Evolutionary conservation across 2,113 vertebrate genomes (phyloP).

Genomic region (Neofelis nebulosa): DNA sequence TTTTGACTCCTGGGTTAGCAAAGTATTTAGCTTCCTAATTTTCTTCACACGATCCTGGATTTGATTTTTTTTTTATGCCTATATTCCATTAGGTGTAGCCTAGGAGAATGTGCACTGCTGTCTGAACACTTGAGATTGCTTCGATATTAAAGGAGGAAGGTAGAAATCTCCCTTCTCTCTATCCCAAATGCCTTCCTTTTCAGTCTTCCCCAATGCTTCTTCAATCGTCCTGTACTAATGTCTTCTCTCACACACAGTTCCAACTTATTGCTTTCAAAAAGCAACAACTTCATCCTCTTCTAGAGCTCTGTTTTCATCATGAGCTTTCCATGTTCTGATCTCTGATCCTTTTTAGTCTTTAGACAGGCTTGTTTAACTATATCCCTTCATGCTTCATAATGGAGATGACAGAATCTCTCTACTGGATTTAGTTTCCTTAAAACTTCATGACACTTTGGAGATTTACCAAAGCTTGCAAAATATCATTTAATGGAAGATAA

Average conservation of each 20-base stretch:
- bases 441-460: background rate
- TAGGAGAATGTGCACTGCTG: background rate
- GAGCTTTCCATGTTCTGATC: background rate
- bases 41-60: background rate
- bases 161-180: background rate
- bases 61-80: background rate
- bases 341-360: background rate
- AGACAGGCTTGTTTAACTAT: background rate
- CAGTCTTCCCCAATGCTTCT: background rate
- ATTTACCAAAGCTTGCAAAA: slow-evolving; percentile 10
- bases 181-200: background rate
- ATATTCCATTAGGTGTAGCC: background rate
- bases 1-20: background rate
- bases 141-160: background rate
- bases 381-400: background rate
- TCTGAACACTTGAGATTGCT: background rate
- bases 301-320: background rate
- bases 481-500: background rate
- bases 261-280: background rate
- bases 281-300: background rate
- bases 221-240: background rate
- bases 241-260: background rate
- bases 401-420: background rate
- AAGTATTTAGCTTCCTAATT: background rate
- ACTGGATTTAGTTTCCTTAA: slow-evolving; percentile 20